Conservation (phyloP, 2,888 invertebrate genomes). For the Drosophila lacicola region DNA sequence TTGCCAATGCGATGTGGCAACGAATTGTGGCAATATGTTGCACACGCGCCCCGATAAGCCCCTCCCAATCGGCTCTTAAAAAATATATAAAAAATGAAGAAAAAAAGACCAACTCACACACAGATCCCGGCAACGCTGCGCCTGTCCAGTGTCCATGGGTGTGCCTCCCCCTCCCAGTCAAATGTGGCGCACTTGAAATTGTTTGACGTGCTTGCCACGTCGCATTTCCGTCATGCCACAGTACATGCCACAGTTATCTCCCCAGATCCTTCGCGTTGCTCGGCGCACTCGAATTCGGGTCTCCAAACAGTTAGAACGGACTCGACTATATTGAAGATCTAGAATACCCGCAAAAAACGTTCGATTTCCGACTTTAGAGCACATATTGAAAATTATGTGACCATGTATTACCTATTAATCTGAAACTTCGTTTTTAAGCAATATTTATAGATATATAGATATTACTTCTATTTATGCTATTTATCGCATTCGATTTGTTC, state of each 20-base stretch:
- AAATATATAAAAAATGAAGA: not conserved
- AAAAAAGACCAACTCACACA: not conserved
- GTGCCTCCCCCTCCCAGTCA: not conserved
- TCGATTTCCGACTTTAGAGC: no score
- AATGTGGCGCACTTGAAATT: constrained; percentile 21
- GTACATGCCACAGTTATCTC: constrained; percentile 21
- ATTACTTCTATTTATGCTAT: no score
- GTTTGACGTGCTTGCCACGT: constrained; percentile 30
- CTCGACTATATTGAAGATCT: no score
- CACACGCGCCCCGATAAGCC: constrained; percentile 73
- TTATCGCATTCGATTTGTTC: no score
- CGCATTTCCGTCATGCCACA: constrained; percentile 22
- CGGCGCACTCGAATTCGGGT: not conserved
- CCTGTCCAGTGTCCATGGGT: constrained; percentile 12
- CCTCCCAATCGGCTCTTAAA: not conserved
- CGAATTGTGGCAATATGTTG: constrained; percentile 75
- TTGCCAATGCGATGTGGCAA: constrained; percentile 66
- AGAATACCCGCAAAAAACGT: no score
- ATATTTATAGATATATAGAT: not conserved
- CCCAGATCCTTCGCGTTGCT: constrained; percentile 4
- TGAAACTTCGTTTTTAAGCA: no score
- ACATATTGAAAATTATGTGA: no score
- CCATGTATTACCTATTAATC: no score
- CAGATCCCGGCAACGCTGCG: constrained; percentile 12
- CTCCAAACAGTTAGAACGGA: not conserved